These are phyloP conservation scores for Plemyria rubiginata DNA, from an alignment of 2,888 invertebrate species.

Conservation along the genomic window DNA sequence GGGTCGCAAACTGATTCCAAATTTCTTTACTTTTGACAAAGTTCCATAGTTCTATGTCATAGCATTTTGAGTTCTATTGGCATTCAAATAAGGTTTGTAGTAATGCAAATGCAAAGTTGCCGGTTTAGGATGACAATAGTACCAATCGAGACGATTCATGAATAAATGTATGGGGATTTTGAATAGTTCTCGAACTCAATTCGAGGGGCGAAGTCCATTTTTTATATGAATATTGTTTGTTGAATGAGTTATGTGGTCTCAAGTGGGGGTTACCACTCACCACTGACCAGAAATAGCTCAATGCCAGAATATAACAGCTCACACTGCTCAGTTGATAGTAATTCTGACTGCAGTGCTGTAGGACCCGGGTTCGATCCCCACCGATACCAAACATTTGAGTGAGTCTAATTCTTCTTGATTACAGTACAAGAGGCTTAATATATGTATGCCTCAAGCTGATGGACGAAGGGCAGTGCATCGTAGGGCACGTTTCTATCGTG, in stretches of 20 bases:
- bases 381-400: too few species aligned
- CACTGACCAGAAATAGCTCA: neutral
- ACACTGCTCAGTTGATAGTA: too few species aligned
- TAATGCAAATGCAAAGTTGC: slow-evolving; percentile 25
- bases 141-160: slow-evolving; percentile 47
- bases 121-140: slow-evolving; percentile 43
- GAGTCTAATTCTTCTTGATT: too few species aligned
- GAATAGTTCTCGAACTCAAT: slow-evolving; percentile 43
- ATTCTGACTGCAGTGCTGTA: too few species aligned
- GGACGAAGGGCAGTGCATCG: too few species aligned
- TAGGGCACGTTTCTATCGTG: too few species aligned
- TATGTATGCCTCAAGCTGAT: too few species aligned
- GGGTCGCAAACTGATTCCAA: slow-evolving; percentile 33
- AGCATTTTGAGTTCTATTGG: slow-evolving; percentile 26
- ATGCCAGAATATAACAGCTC: too few species aligned
- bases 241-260: slow-evolving; percentile 33
- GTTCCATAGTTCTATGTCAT: neutral
- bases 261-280: neutral
- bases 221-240: slow-evolving; percentile 45
- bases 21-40: slow-evolving; percentile 36
- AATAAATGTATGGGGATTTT: slow-evolving; percentile 48
- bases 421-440: too few species aligned
- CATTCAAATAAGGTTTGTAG: slow-evolving; percentile 14
- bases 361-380: too few species aligned
- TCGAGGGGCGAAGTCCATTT: slow-evolving; percentile 37